Base-by-base conservation (phyloP, 2,797 vertebrate genomes). In the Gambelia wislizenii region DNA sequence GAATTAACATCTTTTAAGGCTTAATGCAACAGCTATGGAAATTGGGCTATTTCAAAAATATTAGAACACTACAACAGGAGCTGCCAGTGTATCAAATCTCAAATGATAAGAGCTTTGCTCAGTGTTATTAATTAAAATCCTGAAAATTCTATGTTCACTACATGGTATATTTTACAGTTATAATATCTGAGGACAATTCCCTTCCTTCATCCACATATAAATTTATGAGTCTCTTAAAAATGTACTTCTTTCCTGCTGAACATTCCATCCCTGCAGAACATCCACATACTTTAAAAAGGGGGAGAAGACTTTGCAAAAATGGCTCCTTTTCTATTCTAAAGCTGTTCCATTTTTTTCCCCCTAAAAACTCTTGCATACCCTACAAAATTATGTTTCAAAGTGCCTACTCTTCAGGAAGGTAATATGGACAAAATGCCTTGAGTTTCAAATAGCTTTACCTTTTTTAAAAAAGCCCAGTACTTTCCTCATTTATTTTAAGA, bases 401-500 rank as follows among this genome's bases (percentile, higher is more conserved):
- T 25, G 89, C 27, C 91, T 89, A 87, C 76, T 93, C 33, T 2
- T 8, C 44, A 91, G 64, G 7, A 59, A 91, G 70, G 92, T 91
- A 92, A 90, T 84, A 81, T 67, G 20, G 20, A 87, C 89, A 91
- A 86, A 78, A 89, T 36, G 76, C 4, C 36, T 87, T 80, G 86
- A 76, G 42, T 93, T 82, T 84, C 82, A 47, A 87, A 13, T 30
- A 30, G 6, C 85, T 93, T 94, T 87, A 44, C 79, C 83, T 75
- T n/a, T n/a, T n/a, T n/a, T 47, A 92, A 88, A 84, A 74, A 83
- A 83, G 47, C 36, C 39, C 59, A 83, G 39, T 90, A 87, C 77
- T 93, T 92, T 91, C 6, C 27, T 87, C 87, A 30, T 10, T 77
- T 25, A 44, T 90, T 87, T 90, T 89, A 91, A 88, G 87, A 89